Conservation (phyloP, 2,113 vertebrate genomes). For the Eclectus roratus region DNA sequence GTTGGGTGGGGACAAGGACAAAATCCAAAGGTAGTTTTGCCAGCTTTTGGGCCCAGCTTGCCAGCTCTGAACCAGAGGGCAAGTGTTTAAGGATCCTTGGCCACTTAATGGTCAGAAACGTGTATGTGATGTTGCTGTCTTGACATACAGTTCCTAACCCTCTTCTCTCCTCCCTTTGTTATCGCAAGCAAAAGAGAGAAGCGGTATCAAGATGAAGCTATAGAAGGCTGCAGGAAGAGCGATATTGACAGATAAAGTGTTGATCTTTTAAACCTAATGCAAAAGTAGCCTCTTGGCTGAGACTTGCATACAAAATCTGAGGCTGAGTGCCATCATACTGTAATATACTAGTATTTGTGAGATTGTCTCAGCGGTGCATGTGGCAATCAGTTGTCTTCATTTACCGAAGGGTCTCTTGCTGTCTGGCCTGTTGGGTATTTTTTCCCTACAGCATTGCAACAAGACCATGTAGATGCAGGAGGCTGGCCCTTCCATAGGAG, state of each 20-base stretch:
- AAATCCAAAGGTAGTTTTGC: neutral
- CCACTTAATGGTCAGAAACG: neutral
- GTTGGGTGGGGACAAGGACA: neutral
- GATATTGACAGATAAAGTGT: neutral
- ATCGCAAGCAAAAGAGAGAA: neutral
- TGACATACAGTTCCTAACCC: neutral
- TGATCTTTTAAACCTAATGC: neutral
- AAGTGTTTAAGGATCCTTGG: neutral
- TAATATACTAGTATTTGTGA: neutral
- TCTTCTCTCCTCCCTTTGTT: neutral
- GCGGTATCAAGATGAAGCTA: neutral
- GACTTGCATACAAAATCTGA: neutral
- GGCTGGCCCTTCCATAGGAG: neutral
- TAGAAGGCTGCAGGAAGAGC: neutral
- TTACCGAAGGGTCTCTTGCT: neutral
- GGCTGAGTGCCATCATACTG: neutral
- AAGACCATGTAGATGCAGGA: neutral
- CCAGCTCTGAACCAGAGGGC: neutral
- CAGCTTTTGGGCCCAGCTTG: neutral
- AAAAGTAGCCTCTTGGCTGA: neutral
- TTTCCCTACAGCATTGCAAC: neutral
- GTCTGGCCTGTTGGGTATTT: neutral
- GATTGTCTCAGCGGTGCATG: rapidly evolving
- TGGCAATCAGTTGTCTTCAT: neutral
- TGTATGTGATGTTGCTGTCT: neutral